phyloP scores from a whole-genome alignment of 2,888 invertebrate species.

The Hypolimnas misippus region DNA sequence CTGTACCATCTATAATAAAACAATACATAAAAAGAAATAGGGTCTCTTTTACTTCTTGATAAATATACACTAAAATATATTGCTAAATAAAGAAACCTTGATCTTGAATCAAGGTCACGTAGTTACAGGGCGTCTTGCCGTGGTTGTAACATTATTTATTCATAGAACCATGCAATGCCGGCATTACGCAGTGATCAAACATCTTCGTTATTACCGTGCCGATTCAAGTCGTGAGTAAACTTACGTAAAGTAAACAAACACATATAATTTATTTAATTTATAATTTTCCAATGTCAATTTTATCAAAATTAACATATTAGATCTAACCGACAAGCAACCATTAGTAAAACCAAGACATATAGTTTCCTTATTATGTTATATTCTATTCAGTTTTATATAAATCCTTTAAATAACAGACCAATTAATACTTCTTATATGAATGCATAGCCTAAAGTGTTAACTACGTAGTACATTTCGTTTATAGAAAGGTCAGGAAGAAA shows the following conservation, averaged over 20 bases:
- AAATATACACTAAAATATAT: conserved; percentile 12
- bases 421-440: no score
- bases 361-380: no score
- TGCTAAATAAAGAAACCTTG: conserved; percentile 27
- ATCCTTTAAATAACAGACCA: no score
- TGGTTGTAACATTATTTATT: conserved; percentile 17
- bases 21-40: background rate
- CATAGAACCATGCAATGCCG: background rate
- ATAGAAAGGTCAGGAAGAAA: conserved; percentile 22
- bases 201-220: background rate
- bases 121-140: background rate
- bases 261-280: no score
- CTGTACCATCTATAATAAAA: no score
- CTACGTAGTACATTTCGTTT: background rate
- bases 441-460: background rate
- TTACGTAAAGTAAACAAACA: background rate
- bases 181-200: background rate
- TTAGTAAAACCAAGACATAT: no score
- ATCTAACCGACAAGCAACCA: no score
- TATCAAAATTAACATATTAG: background rate
- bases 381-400: no score
- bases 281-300: background rate
- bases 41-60: conserved; percentile 13
- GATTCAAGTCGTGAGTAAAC: background rate
- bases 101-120: conserved; percentile 19